phyloP scores from a whole-genome alignment of 2,888 invertebrate genomes.

The Archips crataeganus region DNA sequence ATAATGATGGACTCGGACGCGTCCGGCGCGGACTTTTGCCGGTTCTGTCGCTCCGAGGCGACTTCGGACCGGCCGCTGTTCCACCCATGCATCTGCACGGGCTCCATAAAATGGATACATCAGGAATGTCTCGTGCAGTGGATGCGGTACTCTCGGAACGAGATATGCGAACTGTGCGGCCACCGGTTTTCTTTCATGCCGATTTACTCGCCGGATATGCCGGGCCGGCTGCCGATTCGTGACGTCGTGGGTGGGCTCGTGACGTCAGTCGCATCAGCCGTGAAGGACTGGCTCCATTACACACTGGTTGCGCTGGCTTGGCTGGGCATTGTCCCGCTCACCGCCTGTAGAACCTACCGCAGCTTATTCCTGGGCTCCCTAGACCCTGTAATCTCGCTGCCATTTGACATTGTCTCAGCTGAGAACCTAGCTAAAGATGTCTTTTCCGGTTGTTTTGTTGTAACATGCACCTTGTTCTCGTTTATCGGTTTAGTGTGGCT shows the following conservation, averaged over 20 bases:
- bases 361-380: constrained; percentile 96
- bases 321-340: constrained; percentile 98
- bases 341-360: constrained; percentile 98
- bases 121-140: constrained; percentile 99
- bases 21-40: constrained; percentile 95
- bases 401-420: constrained; percentile 96
- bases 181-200: constrained; percentile 99
- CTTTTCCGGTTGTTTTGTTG: constrained; percentile 98
- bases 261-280: constrained; percentile 95
- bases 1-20: constrained; percentile 80
- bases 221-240: constrained; percentile 96
- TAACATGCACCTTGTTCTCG: constrained; percentile 97
- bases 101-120: constrained; percentile 99
- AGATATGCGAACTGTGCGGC: constrained; percentile 99
- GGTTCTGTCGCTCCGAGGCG: constrained; percentile 98
- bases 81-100: constrained; percentile 99
- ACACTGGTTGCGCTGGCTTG: constrained; percentile 98
- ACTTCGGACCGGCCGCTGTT: constrained; percentile 96
- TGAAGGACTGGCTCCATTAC: constrained; percentile 99
- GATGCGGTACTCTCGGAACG: constrained; percentile 99
- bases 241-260: constrained; percentile 97
- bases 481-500: constrained; percentile 99
- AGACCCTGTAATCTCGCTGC: constrained; percentile 93
- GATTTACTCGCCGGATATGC: constrained; percentile 99
- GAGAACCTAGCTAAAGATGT: constrained; percentile 97